These are phyloP conservation scores for Sphyrna mokarran DNA, from an alignment of 2,113 vertebrate genomes.

Conservation along the genomic window DNA sequence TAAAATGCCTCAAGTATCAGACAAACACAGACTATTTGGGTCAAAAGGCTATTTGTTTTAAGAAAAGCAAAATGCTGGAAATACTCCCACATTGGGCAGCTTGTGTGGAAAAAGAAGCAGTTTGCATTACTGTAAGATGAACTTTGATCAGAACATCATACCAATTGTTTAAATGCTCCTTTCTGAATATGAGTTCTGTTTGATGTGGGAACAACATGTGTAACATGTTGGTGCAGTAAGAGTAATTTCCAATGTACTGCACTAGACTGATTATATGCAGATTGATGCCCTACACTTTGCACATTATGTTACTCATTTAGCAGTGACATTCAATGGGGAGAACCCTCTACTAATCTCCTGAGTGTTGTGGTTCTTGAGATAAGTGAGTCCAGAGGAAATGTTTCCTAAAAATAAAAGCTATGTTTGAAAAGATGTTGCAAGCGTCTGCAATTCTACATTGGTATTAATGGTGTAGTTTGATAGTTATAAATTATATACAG, in stretches of 20 bases:
- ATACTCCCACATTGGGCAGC: not conserved
- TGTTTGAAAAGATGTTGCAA: not conserved
- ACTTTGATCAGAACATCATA: not conserved
- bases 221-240: not conserved
- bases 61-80: not conserved
- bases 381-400: not conserved
- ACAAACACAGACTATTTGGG: not conserved
- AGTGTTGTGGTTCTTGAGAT: not conserved
- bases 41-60: not conserved
- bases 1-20: not conserved
- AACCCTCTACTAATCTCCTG: not conserved
- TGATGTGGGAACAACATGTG: not conserved
- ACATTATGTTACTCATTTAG: not conserved
- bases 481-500: not conserved
- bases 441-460: not conserved
- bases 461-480: not conserved
- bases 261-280: not conserved
- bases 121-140: not conserved
- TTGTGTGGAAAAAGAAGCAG: not conserved
- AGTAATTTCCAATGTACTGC: not conserved
- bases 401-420: conserved; percentile 6
- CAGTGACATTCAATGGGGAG: not conserved
- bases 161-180: not conserved
- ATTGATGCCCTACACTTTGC: not conserved
- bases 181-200: conserved; percentile 5